Percentiles rank a stretch among this genome's conserved stretches.
phyloP scores from a whole-genome alignment of 1,140 invertebrate genomes.

The Rhagoletis pomonella region DNA sequence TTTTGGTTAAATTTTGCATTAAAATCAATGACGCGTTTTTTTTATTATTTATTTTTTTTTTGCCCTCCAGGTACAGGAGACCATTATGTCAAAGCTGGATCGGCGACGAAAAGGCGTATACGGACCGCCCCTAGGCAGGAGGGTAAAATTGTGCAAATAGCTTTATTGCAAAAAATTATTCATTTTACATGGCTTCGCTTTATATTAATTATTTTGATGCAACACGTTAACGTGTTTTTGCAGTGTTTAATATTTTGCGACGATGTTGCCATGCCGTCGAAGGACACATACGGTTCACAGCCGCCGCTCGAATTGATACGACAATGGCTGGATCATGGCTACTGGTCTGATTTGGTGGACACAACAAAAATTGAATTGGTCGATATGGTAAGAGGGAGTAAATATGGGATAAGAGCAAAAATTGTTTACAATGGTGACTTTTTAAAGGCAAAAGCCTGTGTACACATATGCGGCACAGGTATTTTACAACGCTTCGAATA shows the following conservation, averaged over 20 bases:
- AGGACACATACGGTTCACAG: constrained; percentile 90
- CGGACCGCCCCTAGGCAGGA: constrained; percentile 94
- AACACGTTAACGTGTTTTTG: constrained; percentile 32
- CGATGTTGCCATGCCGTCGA: constrained; percentile 93
- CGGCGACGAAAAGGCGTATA: constrained; percentile 93
- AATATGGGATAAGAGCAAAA: neutral
- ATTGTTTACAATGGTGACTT: constrained; percentile 25
- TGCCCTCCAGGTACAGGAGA: constrained; percentile 85
- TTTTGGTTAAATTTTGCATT: too few species aligned
- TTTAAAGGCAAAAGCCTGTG: constrained; percentile 1
- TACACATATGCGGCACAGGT: neutral
- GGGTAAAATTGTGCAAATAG: constrained; percentile 72
- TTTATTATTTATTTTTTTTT: neutral
- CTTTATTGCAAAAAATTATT: constrained; percentile 5
- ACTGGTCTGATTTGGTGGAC: constrained; percentile 94
- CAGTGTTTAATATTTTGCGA: constrained; percentile 92
- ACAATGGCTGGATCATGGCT: constrained; percentile 95
- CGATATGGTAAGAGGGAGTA: constrained; percentile 82
- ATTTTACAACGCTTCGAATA: neutral
- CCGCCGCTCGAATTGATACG: constrained; percentile 93
- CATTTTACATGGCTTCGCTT: constrained; percentile 27
- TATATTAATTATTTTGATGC: constrained; percentile 53
- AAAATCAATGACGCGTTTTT: neutral
- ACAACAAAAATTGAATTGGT: constrained; percentile 89
- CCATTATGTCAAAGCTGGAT: constrained; percentile 96